Evolutionary conservation across 2,797 vertebrate species (phyloP).

Genomic region (Manis javanica): DNA sequence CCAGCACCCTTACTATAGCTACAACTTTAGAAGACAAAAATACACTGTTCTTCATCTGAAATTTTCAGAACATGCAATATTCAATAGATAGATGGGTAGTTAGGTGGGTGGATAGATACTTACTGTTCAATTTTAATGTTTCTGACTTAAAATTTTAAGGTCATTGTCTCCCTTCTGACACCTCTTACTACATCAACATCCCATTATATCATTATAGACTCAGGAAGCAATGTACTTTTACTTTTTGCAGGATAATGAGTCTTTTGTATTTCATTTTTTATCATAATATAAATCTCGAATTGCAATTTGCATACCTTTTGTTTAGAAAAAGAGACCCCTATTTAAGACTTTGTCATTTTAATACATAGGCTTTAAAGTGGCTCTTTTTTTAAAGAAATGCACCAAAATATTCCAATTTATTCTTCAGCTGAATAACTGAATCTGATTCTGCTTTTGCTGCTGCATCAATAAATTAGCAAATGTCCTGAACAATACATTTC

Average conservation of each 20-base stretch:
- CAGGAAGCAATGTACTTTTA: constrained; percentile 86
- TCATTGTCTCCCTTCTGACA: constrained; percentile 89
- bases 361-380: constrained; percentile 85
- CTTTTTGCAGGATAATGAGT: constrained; percentile 89
- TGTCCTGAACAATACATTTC: constrained; percentile 84
- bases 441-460: constrained; percentile 75
- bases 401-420: constrained; percentile 89
- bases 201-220: constrained; percentile 89
- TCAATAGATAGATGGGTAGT: constrained; percentile 78
- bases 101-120: constrained; percentile 80
- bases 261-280: constrained; percentile 89
- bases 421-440: constrained; percentile 82
- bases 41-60: constrained; percentile 80
- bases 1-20: constrained; percentile 70
- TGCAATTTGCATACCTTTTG: constrained; percentile 90
- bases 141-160: constrained; percentile 89
- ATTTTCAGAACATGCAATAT: constrained; percentile 86
- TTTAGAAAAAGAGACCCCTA: constrained; percentile 87
- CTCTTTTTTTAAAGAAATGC: constrained; percentile 79
- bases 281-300: constrained; percentile 90
- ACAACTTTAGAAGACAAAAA: constrained; percentile 78
- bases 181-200: constrained; percentile 89
- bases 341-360: constrained; percentile 88
- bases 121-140: constrained; percentile 87
- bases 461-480: constrained; percentile 85